These are phyloP conservation scores for Sebastiscus tertius DNA, from an alignment of 2,797 vertebrate genomes.

Conservation along the genomic window DNA sequence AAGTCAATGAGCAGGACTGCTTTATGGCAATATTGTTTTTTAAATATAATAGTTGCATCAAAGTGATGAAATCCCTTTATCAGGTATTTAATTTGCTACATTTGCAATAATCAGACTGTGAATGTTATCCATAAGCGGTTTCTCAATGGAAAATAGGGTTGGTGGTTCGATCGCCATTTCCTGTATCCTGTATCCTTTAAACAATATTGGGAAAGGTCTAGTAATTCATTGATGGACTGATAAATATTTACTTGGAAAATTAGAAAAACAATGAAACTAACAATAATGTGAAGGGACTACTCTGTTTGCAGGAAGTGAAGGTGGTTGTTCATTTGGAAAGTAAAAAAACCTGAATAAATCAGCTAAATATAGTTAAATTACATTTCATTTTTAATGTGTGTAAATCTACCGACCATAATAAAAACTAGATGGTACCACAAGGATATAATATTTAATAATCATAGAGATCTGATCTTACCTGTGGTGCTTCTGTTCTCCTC, in stretches of 20 bases:
- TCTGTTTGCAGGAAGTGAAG: not conserved
- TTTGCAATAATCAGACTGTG: too few species aligned
- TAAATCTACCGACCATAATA: not conserved
- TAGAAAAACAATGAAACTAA: too few species aligned
- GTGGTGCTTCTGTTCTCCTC: not conserved
- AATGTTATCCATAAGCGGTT: too few species aligned
- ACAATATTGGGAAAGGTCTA: not conserved
- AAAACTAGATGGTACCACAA: not conserved
- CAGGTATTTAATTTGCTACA: too few species aligned
- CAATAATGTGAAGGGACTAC: not conserved
- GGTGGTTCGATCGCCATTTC: too few species aligned
- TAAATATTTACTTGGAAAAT: too few species aligned
- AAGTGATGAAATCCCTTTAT: too few species aligned
- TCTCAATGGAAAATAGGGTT: too few species aligned
- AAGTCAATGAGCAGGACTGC: too few species aligned
- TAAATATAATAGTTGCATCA: too few species aligned
- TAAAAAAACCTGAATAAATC: too few species aligned
- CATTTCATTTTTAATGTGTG: not conserved
- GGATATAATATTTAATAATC: not conserved
- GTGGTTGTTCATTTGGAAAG: not conserved
- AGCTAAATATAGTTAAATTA: not conserved
- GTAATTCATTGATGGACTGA: not conserved
- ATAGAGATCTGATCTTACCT: conserved; percentile 30
- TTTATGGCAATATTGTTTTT: too few species aligned
- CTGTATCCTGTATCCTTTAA: not conserved